Evolutionary conservation across 2,113 vertebrate genomes (phyloP), one percentile per base, ranked within the genome.

Genomic region (Dipodomys merriami): DNA sequence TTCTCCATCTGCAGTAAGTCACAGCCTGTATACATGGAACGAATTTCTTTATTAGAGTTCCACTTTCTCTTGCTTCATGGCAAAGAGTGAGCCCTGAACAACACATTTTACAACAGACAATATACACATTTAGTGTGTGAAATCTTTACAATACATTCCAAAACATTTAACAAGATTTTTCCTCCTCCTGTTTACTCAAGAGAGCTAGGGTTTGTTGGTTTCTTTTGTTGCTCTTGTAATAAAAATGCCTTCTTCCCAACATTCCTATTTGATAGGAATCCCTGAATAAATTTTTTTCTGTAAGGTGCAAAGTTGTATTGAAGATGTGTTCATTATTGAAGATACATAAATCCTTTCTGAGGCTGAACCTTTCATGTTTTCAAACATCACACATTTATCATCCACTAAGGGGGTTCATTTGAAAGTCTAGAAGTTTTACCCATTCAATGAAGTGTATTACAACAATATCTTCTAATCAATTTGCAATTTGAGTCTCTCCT

Each of bases 11-110:
- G 44, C 89, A 87, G 69, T 69, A 77, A 91, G 44, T 71, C 82
- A 93, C n/a, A 93, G 67, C n/a, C 74, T 86, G 77, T 91, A 95
- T 86, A 91, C 30, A 94, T 86, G 86, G 89, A 79, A 94, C 53
- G 67, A 95, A 90, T 88, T 86, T 83, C 80, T 97, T 97, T 96
- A 96, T 96, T 96, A 76, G 81, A 83, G 46, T 94, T 79, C 72
- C 79, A 84, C 67, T 69, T 93, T 91, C 85, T 19, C 93, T 93
- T 79, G 74, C 29, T 96, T 93, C 57, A 83, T 62, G 87, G 72
- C 90, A 93, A 60, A 95, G 53, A 64, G 53, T 87, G 39, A 93
- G 90, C 83, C 88, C 83, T 95, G 85, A 83, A 95, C 73, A 94
- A 87, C 83, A 30, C 67, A 86, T 94, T 96, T 96, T 95, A 96